These are phyloP conservation scores for Cataglyphis hispanica DNA, from an alignment of 1,140 invertebrate species.

Conservation along the genomic window DNA sequence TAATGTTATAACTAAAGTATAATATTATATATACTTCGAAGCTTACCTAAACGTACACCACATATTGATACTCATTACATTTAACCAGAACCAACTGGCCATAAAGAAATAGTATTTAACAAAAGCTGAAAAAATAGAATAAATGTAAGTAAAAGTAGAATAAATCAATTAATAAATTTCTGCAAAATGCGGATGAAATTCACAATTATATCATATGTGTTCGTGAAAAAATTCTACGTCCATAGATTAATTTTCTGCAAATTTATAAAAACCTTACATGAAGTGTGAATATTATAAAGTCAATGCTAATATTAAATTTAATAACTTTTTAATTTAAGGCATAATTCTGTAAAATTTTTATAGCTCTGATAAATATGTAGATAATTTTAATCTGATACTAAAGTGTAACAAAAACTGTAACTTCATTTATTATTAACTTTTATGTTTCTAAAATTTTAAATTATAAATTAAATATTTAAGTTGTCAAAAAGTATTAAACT, in stretches of 20 bases:
- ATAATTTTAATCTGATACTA: background rate
- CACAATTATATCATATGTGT: too few relatives aligned
- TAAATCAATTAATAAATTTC: background rate
- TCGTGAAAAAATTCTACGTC: background rate
- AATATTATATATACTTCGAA: too few relatives aligned
- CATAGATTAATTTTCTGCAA: too few relatives aligned
- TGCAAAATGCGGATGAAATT: background rate
- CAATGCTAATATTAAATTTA: too few relatives aligned
- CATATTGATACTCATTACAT: constrained; percentile 95
- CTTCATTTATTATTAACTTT: background rate
- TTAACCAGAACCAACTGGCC: constrained; percentile 96
- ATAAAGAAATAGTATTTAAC: constrained; percentile 94
- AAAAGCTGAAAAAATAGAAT: constrained; percentile 88
- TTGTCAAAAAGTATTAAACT: background rate
- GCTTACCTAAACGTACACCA: constrained; percentile 94
- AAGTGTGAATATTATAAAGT: too few relatives aligned
- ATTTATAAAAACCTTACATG: too few relatives aligned
- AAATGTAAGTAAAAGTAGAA: too few relatives aligned
- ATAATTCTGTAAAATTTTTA: background rate
- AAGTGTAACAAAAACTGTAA: background rate
- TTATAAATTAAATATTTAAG: background rate
- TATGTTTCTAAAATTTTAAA: background rate
- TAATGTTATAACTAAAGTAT: too few relatives aligned
- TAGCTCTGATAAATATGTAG: background rate
- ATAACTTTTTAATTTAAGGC: background rate